Conservation (phyloP, 2,888 invertebrate genomes). For the Agapetus fuscipes region DNA sequence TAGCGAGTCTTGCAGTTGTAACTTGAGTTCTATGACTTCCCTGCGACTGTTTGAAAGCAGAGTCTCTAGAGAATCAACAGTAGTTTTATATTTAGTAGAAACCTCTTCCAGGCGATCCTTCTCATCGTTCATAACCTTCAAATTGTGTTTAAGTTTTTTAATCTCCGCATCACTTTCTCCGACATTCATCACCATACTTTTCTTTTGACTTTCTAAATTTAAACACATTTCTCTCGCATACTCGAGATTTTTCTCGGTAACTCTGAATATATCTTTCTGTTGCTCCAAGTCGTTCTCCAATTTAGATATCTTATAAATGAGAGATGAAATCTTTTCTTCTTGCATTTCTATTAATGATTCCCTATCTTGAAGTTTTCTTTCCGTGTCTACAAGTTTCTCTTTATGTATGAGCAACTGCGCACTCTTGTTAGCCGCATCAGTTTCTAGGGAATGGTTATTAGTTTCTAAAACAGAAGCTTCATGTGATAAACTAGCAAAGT, state of each 20-base stretch:
- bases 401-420: conserved; percentile 42
- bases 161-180: conserved; percentile 34
- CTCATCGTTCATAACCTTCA: conserved; percentile 38
- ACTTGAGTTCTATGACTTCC: conserved; percentile 52
- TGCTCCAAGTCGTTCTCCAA: conserved; percentile 57
- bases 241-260: conserved; percentile 51
- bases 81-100: conserved; percentile 35
- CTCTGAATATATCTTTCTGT: conserved; percentile 45
- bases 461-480: conserved; percentile 70
- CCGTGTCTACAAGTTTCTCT: conserved; percentile 48
- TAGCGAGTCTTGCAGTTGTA: conserved; percentile 54
- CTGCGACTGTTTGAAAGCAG: conserved; percentile 46
- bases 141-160: conserved; percentile 36
- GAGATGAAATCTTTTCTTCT: conserved; percentile 38
- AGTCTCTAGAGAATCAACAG: conserved; percentile 45
- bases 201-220: conserved; percentile 58
- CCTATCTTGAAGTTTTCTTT: conserved; percentile 49
- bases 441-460: conserved; percentile 70
- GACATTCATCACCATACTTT: conserved; percentile 47
- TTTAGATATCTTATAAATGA: conserved; percentile 47
- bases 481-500: conserved; percentile 65
- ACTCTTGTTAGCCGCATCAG: conserved; percentile 62
- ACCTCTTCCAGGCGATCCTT: conserved; percentile 36
- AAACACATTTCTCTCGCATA: conserved; percentile 51
- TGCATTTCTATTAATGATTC: conserved; percentile 42